Percentiles rank a stretch among this genome's conserved stretches.
Evolutionary conservation across 1,140 invertebrate species (phyloP).

Genomic region (Caerostris extrusa): DNA sequence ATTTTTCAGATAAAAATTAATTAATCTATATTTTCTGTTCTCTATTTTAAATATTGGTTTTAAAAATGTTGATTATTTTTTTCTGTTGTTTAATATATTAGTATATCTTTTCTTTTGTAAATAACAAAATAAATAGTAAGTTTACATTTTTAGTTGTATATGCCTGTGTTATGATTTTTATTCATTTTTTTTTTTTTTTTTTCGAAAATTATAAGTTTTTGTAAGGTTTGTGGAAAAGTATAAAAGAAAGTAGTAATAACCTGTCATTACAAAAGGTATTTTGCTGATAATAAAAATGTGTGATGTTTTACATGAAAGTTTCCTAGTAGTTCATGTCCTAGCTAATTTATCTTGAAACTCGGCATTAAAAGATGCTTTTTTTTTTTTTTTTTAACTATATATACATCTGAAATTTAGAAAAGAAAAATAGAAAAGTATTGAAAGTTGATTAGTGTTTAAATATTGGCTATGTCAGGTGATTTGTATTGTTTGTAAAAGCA

Average conservation of each 20-base stretch:
- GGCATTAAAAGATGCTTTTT: neutral
- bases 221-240: neutral
- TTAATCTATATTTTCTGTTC: constrained; percentile 59
- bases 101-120: constrained; percentile 59
- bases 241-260: neutral
- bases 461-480: too few relatives aligned
- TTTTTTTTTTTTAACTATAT: too few relatives aligned
- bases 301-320: constrained; percentile 8
- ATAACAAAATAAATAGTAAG: constrained; percentile 5
- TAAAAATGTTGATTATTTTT: constrained; percentile 61
- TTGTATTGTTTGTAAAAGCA: too few relatives aligned
- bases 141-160: neutral
- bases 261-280: neutral
- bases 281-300: neutral
- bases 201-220: neutral
- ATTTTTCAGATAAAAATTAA: constrained; percentile 2
- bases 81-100: constrained; percentile 44
- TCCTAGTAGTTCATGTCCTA: neutral
- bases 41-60: constrained; percentile 72
- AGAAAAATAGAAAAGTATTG: too few relatives aligned
- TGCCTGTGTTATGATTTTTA: constrained; percentile 23
- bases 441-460: too few relatives aligned
- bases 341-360: neutral
- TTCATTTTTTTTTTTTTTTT: neutral
- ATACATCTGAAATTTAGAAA: too few relatives aligned